These are phyloP conservation scores for Drosophila prostipennis DNA, from an alignment of 2,888 invertebrate species.

Conservation along the genomic window DNA sequence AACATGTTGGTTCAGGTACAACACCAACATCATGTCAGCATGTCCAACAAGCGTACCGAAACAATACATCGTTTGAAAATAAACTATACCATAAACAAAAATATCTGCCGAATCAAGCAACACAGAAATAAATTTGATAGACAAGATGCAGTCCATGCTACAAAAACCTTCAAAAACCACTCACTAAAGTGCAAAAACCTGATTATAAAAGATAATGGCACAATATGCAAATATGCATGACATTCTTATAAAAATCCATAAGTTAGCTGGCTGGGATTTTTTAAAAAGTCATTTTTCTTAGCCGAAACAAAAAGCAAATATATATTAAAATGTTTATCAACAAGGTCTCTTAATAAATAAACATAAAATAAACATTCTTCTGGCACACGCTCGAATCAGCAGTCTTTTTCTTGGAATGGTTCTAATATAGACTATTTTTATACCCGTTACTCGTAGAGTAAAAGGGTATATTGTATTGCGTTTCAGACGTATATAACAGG, in stretches of 20 bases:
- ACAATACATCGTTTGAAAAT: background rate
- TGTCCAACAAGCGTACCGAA: background rate
- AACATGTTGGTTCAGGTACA: constrained; percentile 1
- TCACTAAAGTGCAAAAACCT: background rate
- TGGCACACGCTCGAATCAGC: background rate
- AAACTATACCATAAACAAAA: background rate
- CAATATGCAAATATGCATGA: constrained; percentile 1
- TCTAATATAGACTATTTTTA: background rate
- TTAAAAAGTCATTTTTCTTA: background rate
- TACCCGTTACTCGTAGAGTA: no score
- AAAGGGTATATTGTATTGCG: no score
- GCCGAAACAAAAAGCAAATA: background rate
- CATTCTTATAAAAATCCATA: background rate
- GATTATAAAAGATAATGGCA: background rate
- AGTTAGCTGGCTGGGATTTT: background rate
- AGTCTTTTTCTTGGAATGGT: background rate
- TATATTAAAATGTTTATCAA: background rate
- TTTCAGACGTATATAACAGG: no score
- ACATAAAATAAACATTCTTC: background rate
- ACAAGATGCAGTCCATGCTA: background rate
- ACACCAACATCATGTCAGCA: background rate
- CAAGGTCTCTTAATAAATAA: background rate
- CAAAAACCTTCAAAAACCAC: background rate
- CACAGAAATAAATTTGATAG: background rate
- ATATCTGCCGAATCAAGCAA: background rate